Evolutionary conservation across 2,113 vertebrate species (phyloP).

Genomic region (Accipiter cooperii): DNA sequence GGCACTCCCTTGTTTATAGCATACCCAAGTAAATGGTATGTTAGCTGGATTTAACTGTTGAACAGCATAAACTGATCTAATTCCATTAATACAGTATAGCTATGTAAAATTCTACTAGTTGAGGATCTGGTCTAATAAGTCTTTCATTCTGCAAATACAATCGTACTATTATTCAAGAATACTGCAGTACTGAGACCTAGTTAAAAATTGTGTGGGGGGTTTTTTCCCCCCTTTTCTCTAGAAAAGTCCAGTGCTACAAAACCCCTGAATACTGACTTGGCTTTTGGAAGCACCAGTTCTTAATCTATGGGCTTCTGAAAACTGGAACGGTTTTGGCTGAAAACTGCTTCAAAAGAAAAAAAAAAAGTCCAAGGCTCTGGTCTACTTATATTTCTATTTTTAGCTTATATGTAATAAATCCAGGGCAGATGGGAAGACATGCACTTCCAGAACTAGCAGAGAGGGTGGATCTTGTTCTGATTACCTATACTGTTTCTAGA

Average conservation of each 20-base stretch:
- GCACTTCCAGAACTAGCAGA: not conserved
- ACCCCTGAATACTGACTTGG: not conserved
- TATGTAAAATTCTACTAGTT: not conserved
- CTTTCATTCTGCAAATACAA: not conserved
- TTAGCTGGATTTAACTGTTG: not conserved
- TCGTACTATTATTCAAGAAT: not conserved
- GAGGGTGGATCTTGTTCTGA: not conserved
- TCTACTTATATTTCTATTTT: not conserved
- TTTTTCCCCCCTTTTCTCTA: not conserved
- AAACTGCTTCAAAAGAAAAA: not conserved
- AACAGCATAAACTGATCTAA: not conserved
- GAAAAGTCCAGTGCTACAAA: not conserved
- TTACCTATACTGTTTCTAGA: not conserved
- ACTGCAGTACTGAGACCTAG: not conserved
- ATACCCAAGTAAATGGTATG: not conserved
- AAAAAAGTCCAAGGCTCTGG: not conserved
- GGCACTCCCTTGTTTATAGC: not conserved
- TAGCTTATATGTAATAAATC: not conserved
- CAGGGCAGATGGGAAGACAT: not conserved
- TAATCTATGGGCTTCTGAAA: not conserved
- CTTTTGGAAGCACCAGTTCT: not conserved
- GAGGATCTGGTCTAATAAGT: not conserved
- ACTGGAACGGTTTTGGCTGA: not conserved
- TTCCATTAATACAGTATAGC: not conserved
- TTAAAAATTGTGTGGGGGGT: not conserved